Evolutionary conservation across 2,113 vertebrate species (phyloP).

Genomic region (Phaethornis superciliosus): DNA sequence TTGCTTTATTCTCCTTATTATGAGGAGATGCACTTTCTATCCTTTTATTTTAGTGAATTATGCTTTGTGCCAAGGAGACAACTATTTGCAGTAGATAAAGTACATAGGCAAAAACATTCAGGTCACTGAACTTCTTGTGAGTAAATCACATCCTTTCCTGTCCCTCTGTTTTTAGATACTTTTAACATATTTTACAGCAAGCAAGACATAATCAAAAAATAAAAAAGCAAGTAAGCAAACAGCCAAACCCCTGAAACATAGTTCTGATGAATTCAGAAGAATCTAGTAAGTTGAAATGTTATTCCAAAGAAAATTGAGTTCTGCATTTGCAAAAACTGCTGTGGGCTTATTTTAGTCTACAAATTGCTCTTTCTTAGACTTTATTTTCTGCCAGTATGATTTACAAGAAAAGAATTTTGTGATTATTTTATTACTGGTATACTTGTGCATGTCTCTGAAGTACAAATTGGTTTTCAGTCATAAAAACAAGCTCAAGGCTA

Average conservation of each 20-base stretch:
- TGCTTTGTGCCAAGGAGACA: conserved; percentile 11
- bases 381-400: conserved; percentile 23
- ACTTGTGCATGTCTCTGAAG: neutral
- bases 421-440: conserved; percentile 12
- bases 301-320: neutral
- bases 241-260: neutral
- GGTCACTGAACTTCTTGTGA: neutral
- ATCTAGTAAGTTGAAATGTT: neutral
- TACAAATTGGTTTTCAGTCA: neutral
- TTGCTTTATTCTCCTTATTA: conserved; percentile 34
- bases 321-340: neutral
- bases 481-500: conserved; percentile 15
- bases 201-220: neutral
- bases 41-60: conserved; percentile 35
- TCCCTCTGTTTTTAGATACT: neutral
- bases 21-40: neutral
- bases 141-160: neutral
- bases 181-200: conserved; percentile 8
- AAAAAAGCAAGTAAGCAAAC: neutral
- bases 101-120: neutral
- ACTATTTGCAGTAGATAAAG: conserved; percentile 43
- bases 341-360: conserved; percentile 1
- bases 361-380: neutral
- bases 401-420: conserved; percentile 1
- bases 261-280: neutral